Evolutionary conservation across 2,113 vertebrate species (phyloP), one percentile per base, ranked within the genome.

Genomic region (Motacilla alba): DNA sequence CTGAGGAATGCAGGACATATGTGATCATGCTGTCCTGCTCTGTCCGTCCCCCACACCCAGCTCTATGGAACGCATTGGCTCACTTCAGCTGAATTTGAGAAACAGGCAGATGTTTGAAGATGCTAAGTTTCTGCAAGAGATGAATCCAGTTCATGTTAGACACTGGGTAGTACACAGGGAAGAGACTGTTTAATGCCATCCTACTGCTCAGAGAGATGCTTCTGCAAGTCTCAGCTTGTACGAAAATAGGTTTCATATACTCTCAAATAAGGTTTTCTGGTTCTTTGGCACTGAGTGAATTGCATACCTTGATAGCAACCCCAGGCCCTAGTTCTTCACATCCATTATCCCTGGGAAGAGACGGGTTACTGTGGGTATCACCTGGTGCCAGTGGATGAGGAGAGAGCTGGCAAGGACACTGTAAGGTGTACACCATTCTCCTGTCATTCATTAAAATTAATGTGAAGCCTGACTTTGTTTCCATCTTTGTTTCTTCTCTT

Each of bases 251-350:
- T 79, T 67, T 76, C 31, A 37, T 44, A 59, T 55, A 63, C 24
- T 55, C 33, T 74, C 6, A 6, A 39, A 60, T 14, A 58, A 66
- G 43, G 22, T 77, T 77, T 80, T 72, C 76, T 72, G 63, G 19
- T 77, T 96, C 74, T 97, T 96, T 89, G 79, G 70, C 37, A 69
- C 56, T 87, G 66, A 96, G 55, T 64, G 5, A 59, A 41, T 76
- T 79, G 62, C n/a, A 33, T 46, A 79, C 70, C 60, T 88, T 5
- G 0, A 18, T 19, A 19, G 37, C 6, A 56, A 5, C 7, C 43
- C 20, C 52, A 62, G 23, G 10, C 7, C 15, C 19, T 60, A 31
- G 12, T n/a, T 83, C 35, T 74, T 58, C 63, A 64, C 14, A 26
- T 41, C 20, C 44, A 13, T 55, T 60, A 35, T 16, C 44, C 41